Conservation (phyloP, 2,888 invertebrate genomes). For the Lasioglossum villosulum region DNA sequence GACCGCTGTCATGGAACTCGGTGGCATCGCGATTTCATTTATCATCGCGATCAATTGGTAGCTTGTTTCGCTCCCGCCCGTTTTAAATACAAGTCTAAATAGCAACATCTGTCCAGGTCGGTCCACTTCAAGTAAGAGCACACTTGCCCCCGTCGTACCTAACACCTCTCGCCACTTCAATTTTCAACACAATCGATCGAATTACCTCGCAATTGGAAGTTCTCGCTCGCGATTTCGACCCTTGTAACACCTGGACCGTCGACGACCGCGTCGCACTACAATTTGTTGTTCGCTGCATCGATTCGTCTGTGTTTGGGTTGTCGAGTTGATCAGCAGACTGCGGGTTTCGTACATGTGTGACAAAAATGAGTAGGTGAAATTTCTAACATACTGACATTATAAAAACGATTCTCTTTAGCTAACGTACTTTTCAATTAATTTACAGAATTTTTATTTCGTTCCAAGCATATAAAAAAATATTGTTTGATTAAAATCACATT, state of each 20-base stretch:
- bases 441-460: too few relatives aligned
- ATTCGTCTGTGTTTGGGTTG: neutral
- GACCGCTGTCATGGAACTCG: neutral
- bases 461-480: too few relatives aligned
- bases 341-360: neutral
- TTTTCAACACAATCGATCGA: slow-evolving; percentile 14
- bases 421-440: too few relatives aligned
- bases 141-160: neutral
- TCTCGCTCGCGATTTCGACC: neutral
- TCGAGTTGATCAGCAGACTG: neutral
- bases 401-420: too few relatives aligned
- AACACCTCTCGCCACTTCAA: neutral
- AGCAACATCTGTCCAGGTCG: neutral
- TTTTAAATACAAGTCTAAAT: neutral
- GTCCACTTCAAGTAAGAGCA: neutral
- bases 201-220: neutral
- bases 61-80: neutral
- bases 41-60: neutral
- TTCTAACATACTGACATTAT: too few relatives aligned
- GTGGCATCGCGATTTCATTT: neutral
- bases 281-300: neutral
- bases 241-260: slow-evolving; percentile 3
- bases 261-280: neutral
- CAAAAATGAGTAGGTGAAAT: neutral
- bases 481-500: too few relatives aligned